phyloP scores from a whole-genome alignment of 2,797 vertebrate species.

The Rachycentron canadum region DNA sequence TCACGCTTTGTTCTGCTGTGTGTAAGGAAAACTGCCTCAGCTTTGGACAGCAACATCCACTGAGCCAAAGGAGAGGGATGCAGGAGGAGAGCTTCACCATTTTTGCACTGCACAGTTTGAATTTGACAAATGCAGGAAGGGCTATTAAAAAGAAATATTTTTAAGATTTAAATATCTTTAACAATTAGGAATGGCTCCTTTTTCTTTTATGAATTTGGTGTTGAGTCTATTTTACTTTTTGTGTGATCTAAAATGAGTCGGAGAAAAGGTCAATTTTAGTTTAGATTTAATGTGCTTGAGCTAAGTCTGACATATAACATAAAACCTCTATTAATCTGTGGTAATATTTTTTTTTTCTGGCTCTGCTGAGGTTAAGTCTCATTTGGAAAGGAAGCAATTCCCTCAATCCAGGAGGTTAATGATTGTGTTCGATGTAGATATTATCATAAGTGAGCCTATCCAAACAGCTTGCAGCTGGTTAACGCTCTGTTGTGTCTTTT shows the following conservation, averaged over 20 bases:
- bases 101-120: constrained; percentile 30
- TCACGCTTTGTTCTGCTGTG: constrained; percentile 81
- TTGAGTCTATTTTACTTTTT: neutral
- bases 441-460: constrained; percentile 66
- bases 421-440: constrained; percentile 60
- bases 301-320: constrained; percentile 9
- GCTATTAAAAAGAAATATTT: constrained; percentile 2
- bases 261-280: constrained; percentile 16
- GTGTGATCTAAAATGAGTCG: neutral
- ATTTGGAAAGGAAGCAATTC: constrained; percentile 62
- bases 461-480: constrained; percentile 68
- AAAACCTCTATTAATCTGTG: constrained; percentile 5
- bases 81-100: constrained; percentile 18
- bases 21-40: constrained; percentile 74
- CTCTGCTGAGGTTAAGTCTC: constrained; percentile 19
- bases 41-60: constrained; percentile 69
- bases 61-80: constrained; percentile 49
- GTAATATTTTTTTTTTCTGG: constrained; percentile 23
- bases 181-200: neutral
- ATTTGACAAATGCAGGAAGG: constrained; percentile 26
- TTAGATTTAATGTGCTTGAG: constrained; percentile 17
- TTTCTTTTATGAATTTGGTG: neutral
- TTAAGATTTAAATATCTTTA: constrained; percentile 11
- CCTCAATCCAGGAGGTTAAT: constrained; percentile 62
- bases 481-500: constrained; percentile 50